These are phyloP conservation scores for Empis stercorea DNA, from an alignment of 2,888 invertebrate species.

Conservation along the genomic window DNA sequence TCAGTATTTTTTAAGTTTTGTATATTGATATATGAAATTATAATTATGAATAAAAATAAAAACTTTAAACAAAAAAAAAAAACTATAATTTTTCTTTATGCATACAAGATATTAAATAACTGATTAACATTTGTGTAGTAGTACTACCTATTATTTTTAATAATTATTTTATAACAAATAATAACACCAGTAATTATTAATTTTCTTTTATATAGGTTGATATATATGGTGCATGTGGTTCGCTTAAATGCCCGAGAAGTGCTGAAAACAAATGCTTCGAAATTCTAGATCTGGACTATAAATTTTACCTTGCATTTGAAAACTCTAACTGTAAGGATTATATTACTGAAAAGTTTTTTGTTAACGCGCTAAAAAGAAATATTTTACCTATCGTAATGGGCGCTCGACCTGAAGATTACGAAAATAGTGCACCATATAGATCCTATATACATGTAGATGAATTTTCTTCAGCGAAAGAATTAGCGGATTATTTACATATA, in stretches of 20 bases:
- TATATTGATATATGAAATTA: too few species aligned
- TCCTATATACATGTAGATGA: constrained; percentile 95
- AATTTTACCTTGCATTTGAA: constrained; percentile 94
- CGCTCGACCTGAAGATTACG: constrained; percentile 83
- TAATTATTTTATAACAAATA: too few species aligned
- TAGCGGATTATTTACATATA: constrained; percentile 74
- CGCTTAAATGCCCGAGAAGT: constrained; percentile 69
- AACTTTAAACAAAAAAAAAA: too few species aligned
- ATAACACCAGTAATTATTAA: background rate
- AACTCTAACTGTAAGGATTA: constrained; percentile 95
- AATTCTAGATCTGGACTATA: constrained; percentile 83
- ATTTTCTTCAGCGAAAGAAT: constrained; percentile 71
- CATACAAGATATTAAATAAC: too few species aligned
- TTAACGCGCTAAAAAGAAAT: constrained; percentile 79
- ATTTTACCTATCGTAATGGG: constrained; percentile 94
- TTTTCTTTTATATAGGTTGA: constrained; percentile 45
- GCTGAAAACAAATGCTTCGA: constrained; percentile 75
- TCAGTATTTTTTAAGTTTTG: too few species aligned
- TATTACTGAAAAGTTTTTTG: constrained; percentile 93
- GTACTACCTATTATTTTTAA: background rate
- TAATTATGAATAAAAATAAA: too few species aligned
- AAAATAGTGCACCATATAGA: constrained; percentile 72
- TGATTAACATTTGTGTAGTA: too few species aligned
- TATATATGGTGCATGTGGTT: constrained; percentile 84
- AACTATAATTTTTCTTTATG: too few species aligned